Conservation (phyloP, 2,113 vertebrate species). For the Microcebus griseorufus region DNA sequence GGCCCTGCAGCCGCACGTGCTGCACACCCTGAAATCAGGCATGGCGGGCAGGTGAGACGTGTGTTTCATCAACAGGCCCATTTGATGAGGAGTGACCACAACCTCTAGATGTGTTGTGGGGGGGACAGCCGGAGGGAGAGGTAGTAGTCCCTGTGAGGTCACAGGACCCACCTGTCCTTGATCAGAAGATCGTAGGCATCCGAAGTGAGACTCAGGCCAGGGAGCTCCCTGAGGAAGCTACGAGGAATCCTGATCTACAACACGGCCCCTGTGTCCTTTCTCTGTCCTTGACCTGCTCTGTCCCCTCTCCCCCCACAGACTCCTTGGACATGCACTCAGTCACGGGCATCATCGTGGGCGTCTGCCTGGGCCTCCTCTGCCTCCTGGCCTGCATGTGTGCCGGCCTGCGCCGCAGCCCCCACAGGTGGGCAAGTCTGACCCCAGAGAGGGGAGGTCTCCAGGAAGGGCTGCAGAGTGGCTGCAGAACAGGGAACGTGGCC, state of each 20-base stretch:
- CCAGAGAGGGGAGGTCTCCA: not conserved
- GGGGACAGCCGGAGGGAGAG: not conserved
- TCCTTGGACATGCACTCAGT: constrained; percentile 94
- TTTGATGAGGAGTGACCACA: not conserved
- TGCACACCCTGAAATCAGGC: not conserved
- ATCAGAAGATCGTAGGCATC: not conserved
- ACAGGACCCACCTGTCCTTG: not conserved
- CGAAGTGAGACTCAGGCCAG: not conserved
- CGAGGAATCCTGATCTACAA: not conserved
- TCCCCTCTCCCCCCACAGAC: constrained; percentile 81
- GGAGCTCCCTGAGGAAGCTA: not conserved
- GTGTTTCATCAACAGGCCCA: not conserved
- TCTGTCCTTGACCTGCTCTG: not conserved
- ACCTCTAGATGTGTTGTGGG: not conserved
- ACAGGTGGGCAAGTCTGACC: constrained; percentile 84
- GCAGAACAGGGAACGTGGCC: not conserved
- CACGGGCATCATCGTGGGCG: constrained; percentile 96
- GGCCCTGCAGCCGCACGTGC: accelerated
- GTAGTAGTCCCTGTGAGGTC: not conserved
- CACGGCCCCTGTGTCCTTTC: not conserved
- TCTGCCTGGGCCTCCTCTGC: constrained; percentile 96
- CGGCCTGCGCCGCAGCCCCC: constrained; percentile 92
- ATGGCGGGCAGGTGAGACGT: not conserved
- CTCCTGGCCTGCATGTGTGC: constrained; percentile 97
- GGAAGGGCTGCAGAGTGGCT: not conserved